Conservation (phyloP, 2,888 invertebrate species). For the Allacma fusca region DNA sequence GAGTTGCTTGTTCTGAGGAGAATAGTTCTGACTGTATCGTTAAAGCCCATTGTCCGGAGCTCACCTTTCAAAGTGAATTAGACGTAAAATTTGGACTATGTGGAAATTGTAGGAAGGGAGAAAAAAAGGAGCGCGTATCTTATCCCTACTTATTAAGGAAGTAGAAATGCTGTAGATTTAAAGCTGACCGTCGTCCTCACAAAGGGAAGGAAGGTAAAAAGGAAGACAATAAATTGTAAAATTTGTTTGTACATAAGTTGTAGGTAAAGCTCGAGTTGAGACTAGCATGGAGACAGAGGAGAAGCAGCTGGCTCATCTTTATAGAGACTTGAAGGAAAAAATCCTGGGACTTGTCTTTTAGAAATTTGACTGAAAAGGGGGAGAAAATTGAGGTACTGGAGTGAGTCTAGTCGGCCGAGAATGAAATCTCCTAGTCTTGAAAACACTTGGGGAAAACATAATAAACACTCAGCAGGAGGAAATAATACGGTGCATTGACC, state of each 20-base stretch:
- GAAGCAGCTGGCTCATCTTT: conserved; percentile 28
- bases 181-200: conserved; percentile 3
- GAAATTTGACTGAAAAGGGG: background rate
- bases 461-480: conserved; percentile 48
- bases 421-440: background rate
- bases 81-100: too few species aligned
- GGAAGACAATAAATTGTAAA: conserved; percentile 47
- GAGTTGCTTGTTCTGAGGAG: too few species aligned
- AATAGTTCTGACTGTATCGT: too few species aligned
- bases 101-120: background rate
- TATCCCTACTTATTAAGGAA: conserved; percentile 1
- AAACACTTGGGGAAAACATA: conserved; percentile 32
- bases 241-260: too few species aligned
- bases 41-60: too few species aligned
- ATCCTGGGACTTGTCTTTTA: background rate
- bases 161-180: background rate
- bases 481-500: conserved; percentile 43
- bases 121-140: background rate
- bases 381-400: conserved; percentile 10
- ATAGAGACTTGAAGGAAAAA: too few species aligned
- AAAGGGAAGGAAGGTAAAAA: conserved; percentile 27
- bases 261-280: conserved; percentile 47
- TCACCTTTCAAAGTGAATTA: too few species aligned
- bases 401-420: conserved; percentile 16
- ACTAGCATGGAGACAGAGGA: too few species aligned